Percentiles rank a stretch among this genome's conserved stretches.
phyloP scores from a whole-genome alignment of 2,113 vertebrate species.

The Brachyistius frenatus region DNA sequence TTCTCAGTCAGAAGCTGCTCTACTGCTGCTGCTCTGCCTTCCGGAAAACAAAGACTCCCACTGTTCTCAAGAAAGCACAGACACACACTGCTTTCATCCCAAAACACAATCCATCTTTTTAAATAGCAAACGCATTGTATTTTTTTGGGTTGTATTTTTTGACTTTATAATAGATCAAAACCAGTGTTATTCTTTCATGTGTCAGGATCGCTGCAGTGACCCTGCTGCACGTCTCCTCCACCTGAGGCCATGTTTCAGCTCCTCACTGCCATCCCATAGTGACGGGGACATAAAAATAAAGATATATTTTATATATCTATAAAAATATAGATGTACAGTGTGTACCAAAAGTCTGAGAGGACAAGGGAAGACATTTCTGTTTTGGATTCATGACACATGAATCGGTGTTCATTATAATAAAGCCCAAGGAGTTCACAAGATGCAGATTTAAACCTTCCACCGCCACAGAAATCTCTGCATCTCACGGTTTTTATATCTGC shows the following conservation, averaged over 20 bases:
- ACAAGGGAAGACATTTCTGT: no score
- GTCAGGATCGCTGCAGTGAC: not conserved
- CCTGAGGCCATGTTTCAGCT: not conserved
- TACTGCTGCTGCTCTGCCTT: constrained; percentile 37
- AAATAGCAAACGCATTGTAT: not conserved
- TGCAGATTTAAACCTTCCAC: no score
- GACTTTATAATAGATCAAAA: constrained; percentile 11
- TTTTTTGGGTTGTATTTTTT: not conserved
- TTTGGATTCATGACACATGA: no score
- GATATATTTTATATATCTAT: no score
- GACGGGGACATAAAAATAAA: no score
- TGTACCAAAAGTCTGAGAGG: no score
- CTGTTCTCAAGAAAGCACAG: constrained; percentile 39
- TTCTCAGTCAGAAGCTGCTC: constrained; percentile 28
- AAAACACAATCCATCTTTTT: constrained; percentile 25
- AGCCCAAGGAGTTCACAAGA: no score
- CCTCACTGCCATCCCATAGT: no score
- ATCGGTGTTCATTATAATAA: no score
- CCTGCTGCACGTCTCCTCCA: not conserved
- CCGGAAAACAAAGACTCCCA: constrained; percentile 54
- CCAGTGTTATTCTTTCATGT: not conserved
- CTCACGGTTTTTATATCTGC: no score
- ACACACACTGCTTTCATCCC: constrained; percentile 17
- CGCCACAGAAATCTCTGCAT: no score
- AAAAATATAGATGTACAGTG: no score